Base-by-base conservation (phyloP, 2,113 vertebrate genomes). In the Phaetusa simplex region DNA sequence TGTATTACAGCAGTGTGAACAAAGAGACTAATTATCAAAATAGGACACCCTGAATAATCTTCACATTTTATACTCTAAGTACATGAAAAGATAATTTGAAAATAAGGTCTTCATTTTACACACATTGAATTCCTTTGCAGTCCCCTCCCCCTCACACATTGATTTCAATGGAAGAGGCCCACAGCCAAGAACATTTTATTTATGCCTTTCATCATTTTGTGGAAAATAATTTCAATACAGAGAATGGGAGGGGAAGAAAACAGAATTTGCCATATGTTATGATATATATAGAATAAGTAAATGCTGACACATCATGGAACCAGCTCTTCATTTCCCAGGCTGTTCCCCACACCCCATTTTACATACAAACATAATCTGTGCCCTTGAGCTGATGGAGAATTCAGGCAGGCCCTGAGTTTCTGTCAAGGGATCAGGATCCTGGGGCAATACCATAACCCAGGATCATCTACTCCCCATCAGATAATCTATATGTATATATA, bases 21-120 rank as follows among this genome's bases (percentile, higher is more conserved):
- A 95, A 77, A 90, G 34, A 96, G 32, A 86, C 64, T 85, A 91
- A 93, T 88, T 92, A 89, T 87, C 40, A 89, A 85, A 96, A 86
- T 29, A 93, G 24, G 38, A 59, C 8, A 58, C 72, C 23, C 74
- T 66, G 52, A 95, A 65, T 86, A 81, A 74, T 94, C 8, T 96
- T 66, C 81, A 82, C 34, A 89, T 70, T 94, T 91, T 78, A 70
- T 42, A 36, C 30, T 79, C 30, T 29, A 91, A 80, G 32, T 91
- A 79, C 22, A 85, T 66, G 45, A 76, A 89, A 93, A 95, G 62
- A 82, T 65, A 95, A 79, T 74, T 81, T 90, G 58, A 80, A 94
- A 91, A 95, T 29, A 69, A 76, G 40, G 5, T 42, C 78, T 91
- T 96, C 8, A 53, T 89, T 95, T 89, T 85, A 34, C 18, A 79